A percentile compares a stretch with the other conserved stretches of the same genome.
Conservation (phyloP, 2,113 vertebrate genomes). For the Hyaena hyaena region DNA sequence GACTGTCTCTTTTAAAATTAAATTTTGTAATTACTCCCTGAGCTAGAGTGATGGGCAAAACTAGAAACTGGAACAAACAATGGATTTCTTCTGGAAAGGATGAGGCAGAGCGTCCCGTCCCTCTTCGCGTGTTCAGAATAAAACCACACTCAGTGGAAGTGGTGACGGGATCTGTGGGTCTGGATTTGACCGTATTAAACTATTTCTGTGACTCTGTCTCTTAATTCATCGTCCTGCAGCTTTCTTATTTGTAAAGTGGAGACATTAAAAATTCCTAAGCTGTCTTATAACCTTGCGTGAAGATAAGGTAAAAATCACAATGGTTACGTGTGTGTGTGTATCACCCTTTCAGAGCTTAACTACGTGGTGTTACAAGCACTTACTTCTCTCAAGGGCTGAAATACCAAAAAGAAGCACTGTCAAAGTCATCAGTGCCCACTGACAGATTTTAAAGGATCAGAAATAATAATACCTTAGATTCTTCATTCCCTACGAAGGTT, state of each 20-base stretch:
- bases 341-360: accelerated
- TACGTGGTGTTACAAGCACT: accelerated
- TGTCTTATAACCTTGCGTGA: too few species aligned
- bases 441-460: too few species aligned
- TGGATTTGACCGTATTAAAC: accelerated
- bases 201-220: neutral
- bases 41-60: neutral
- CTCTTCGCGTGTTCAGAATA: neutral
- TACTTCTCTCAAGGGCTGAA: neutral
- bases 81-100: neutral
- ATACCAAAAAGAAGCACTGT: neutral
- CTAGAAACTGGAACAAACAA: neutral
- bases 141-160: accelerated
- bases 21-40: constrained; percentile 31
- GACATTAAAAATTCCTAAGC: neutral
- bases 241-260: neutral
- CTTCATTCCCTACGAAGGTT: neutral
- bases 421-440: accelerated
- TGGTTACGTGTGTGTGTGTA: neutral
- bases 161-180: accelerated
- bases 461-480: neutral
- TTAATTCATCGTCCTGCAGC: neutral
- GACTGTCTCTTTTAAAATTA: constrained; percentile 40
- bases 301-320: neutral
- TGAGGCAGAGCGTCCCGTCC: accelerated